Percentiles rank a stretch among this genome's conserved stretches.
phyloP scores from a whole-genome alignment of 2,797 vertebrate species.

The Eutrigla gurnardus region DNA sequence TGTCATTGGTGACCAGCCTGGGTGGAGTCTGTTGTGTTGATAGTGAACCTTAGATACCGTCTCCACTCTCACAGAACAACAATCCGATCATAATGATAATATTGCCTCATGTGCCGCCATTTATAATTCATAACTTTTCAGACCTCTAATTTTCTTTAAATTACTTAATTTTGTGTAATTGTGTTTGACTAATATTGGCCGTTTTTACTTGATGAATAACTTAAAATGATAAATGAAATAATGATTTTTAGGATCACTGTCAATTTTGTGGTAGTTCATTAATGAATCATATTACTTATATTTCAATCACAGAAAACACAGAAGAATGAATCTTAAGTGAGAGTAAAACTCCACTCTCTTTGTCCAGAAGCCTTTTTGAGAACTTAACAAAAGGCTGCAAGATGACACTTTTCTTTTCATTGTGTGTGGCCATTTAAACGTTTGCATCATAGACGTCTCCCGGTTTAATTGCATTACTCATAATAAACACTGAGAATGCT shows the following conservation, averaged over 20 bases:
- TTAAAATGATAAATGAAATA: neutral
- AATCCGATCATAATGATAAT: neutral
- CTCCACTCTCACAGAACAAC: constrained; percentile 6
- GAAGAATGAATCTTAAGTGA: neutral
- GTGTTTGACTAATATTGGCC: neutral
- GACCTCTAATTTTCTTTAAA: neutral
- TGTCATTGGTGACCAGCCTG: neutral
- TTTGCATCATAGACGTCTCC: neutral
- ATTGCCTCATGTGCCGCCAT: neutral
- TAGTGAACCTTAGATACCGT: constrained; percentile 26
- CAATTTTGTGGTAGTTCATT: neutral
- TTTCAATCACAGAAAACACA: neutral
- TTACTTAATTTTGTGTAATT: neutral
- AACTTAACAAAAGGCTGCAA: neutral
- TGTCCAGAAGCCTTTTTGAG: neutral
- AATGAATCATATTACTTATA: neutral
- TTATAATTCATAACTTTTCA: neutral
- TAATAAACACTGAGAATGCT: neutral
- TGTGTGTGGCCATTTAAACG: neutral
- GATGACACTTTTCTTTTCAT: neutral
- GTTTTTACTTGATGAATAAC: neutral
- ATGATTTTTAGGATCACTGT: neutral
- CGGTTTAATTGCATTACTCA: constrained; percentile 10
- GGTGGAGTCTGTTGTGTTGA: constrained; percentile 29
- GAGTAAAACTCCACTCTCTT: neutral